phyloP scores from a whole-genome alignment of 2,797 vertebrate species.

The Sebastolobus altivelis region DNA sequence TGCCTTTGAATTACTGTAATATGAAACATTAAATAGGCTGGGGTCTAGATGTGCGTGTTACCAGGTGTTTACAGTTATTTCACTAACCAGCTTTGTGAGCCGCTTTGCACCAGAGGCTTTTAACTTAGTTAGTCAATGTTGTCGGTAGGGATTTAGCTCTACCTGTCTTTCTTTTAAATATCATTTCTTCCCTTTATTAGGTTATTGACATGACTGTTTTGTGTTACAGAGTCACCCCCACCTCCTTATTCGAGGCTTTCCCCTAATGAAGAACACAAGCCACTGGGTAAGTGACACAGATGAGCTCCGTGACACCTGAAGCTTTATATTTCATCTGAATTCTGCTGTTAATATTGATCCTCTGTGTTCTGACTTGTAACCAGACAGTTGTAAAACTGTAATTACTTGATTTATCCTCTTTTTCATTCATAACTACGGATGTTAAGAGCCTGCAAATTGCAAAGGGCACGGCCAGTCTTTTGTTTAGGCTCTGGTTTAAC shows the following conservation, averaged over 20 bases:
- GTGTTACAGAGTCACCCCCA: slow-evolving; percentile 96
- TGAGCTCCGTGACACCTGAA: slow-evolving; percentile 1
- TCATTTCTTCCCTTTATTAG: neutral
- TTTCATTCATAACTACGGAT: slow-evolving; percentile 17
- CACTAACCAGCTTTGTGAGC: neutral
- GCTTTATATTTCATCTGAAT: neutral
- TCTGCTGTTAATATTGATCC: neutral
- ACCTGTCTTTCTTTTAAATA: neutral
- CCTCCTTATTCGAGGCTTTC: slow-evolving; percentile 97
- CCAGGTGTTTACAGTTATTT: neutral
- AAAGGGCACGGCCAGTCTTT: slow-evolving; percentile 19
- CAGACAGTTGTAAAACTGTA: neutral
- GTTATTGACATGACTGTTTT: slow-evolving; percentile 72
- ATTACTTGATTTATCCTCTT: neutral
- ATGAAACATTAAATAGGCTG: neutral
- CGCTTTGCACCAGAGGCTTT: neutral
- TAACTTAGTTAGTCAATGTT: slow-evolving; percentile 1
- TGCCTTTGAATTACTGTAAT: slow-evolving; percentile 6
- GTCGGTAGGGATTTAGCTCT: neutral
- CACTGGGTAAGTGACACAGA: slow-evolving; percentile 90
- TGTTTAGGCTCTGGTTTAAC: slow-evolving; percentile 21
- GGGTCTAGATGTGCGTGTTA: neutral
- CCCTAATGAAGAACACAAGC: slow-evolving; percentile 93
- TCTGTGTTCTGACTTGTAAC: neutral
- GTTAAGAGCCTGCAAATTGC: neutral